phyloP scores from a whole-genome alignment of 92 coral and sea anemone species.

The Heliopora coerulea region DNA sequence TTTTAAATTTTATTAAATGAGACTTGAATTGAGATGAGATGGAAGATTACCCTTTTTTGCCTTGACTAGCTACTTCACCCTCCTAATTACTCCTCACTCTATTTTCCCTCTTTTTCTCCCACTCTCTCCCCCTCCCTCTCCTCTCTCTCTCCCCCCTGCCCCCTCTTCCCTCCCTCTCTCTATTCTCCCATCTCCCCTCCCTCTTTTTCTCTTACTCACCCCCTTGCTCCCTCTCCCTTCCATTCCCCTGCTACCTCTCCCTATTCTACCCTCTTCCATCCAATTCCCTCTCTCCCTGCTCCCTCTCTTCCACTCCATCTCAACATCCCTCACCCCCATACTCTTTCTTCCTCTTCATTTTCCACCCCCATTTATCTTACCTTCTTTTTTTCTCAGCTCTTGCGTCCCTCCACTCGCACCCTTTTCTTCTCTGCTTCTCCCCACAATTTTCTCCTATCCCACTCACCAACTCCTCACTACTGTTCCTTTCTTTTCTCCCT shows the following conservation, averaged over 20 bases:
- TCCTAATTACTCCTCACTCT: too few relatives aligned
- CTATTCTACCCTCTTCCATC: not conserved
- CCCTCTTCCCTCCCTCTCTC: not conserved
- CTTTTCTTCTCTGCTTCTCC: not conserved
- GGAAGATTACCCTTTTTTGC: too few relatives aligned
- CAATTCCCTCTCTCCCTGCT: not conserved
- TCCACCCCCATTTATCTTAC: not conserved
- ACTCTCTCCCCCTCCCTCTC: too few relatives aligned
- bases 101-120: too few relatives aligned
- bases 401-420: too few relatives aligned
- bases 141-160: not conserved
- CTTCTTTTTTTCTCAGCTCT: not conserved
- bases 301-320: not conserved
- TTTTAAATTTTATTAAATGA: too few relatives aligned
- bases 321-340: not conserved
- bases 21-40: too few relatives aligned
- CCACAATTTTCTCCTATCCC: not conserved
- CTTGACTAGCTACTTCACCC: too few relatives aligned
- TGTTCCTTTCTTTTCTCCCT: too few relatives aligned
- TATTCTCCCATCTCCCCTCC: not conserved
- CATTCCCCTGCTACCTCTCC: not conserved
- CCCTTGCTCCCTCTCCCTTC: not conserved
- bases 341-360: not conserved
- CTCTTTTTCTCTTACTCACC: not conserved
- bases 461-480: too few relatives aligned